Percentiles rank a stretch among this genome's conserved stretches.
Evolutionary conservation across 2,113 vertebrate species (phyloP).

Genomic region (Mugil cephalus): DNA sequence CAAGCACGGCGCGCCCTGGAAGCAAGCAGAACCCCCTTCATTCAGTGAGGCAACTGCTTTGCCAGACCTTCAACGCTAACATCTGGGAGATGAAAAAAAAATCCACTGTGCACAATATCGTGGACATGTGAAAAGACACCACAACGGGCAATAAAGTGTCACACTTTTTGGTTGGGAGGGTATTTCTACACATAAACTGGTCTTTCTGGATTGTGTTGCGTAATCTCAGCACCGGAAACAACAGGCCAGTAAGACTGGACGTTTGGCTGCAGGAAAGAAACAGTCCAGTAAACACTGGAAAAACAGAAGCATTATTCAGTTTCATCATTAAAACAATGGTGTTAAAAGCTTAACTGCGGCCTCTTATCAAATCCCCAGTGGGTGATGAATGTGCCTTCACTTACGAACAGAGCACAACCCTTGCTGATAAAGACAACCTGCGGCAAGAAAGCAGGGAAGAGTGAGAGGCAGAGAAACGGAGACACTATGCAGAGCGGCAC

Average conservation of each 20-base stretch:
- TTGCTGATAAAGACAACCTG: constrained; percentile 71
- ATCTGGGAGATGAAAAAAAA: too few species aligned
- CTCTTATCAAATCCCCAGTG: constrained; percentile 72
- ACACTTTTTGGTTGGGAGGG: too few species aligned
- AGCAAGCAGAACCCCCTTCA: neutral
- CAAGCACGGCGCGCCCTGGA: too few species aligned
- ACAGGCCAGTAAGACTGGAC: neutral
- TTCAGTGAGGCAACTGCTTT: too few species aligned
- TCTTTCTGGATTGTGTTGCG: neutral
- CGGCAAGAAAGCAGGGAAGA: constrained; percentile 42
- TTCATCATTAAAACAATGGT: constrained; percentile 77
- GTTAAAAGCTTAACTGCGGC: constrained; percentile 73
- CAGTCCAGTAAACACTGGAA: constrained; percentile 16
- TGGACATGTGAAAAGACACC: too few species aligned
- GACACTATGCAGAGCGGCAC: constrained; percentile 18
- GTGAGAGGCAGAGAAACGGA: constrained; percentile 28
- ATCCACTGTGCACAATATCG: too few species aligned
- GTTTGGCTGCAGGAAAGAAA: constrained; percentile 17
- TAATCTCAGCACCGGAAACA: neutral
- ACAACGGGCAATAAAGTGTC: neutral
- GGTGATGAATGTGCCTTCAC: constrained; percentile 72
- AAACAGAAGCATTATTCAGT: constrained; percentile 42
- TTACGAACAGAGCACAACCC: constrained; percentile 60
- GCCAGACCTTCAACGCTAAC: too few species aligned
- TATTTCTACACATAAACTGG: too few species aligned